phyloP scores from a whole-genome alignment of 2,888 invertebrate genomes.

The Flexamia atlantica region DNA sequence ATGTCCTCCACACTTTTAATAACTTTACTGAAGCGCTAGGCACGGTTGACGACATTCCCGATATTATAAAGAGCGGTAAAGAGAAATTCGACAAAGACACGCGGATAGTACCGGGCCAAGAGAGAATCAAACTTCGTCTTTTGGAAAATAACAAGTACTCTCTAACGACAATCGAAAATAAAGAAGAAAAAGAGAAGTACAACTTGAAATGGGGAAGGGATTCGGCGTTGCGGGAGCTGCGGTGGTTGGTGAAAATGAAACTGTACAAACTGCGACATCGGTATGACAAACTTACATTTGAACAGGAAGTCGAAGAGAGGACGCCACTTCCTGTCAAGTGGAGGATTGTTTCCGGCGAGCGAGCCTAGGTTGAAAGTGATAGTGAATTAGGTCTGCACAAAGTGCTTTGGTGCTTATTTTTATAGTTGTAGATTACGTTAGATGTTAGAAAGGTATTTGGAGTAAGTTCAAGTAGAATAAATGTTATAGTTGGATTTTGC shows the following conservation, averaged over 20 bases:
- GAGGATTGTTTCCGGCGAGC: neutral
- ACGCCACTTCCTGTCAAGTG: neutral
- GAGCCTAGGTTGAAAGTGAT: neutral
- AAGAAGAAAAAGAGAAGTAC: neutral
- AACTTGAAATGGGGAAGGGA: neutral
- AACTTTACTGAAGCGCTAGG: neutral
- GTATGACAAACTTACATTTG: slow-evolving; percentile 24
- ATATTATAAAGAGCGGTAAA: neutral
- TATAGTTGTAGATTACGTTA: no score
- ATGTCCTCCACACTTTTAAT: neutral
- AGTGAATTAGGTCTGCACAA: no score
- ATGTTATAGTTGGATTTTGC: no score
- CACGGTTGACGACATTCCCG: neutral
- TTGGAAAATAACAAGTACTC: slow-evolving; percentile 43
- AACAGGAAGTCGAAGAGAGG: slow-evolving; percentile 43
- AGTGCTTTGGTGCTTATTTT: no score
- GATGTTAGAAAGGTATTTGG: no score
- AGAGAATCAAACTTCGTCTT: slow-evolving; percentile 26
- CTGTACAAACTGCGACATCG: slow-evolving; percentile 47
- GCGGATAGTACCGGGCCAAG: neutral
- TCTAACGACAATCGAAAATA: neutral
- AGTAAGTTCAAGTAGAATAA: no score
- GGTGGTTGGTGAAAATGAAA: slow-evolving; percentile 35
- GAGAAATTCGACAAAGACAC: neutral
- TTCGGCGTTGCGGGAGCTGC: slow-evolving; percentile 16